These are phyloP conservation scores for Xyrichtys novacula DNA, from an alignment of 2,797 vertebrate species.

Conservation along the genomic window DNA sequence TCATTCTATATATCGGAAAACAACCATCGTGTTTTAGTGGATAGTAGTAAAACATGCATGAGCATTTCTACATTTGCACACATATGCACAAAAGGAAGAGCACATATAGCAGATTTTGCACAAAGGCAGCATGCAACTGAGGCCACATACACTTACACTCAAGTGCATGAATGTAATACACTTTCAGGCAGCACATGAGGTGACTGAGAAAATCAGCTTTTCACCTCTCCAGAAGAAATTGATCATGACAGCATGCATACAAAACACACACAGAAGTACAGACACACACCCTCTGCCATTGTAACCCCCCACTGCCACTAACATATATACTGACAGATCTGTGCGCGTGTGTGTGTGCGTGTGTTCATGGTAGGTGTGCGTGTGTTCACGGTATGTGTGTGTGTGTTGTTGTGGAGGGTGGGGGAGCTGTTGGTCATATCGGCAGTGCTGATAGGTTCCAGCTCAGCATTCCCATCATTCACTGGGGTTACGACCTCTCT, in stretches of 20 bases:
- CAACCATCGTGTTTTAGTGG: too few relatives aligned
- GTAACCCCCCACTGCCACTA: conserved; percentile 22
- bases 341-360: conserved; percentile 28
- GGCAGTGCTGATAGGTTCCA: conserved; percentile 76
- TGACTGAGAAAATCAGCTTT: conserved; percentile 46
- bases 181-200: conserved; percentile 4
- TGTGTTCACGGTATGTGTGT: conserved; percentile 18
- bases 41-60: neutral
- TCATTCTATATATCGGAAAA: too few relatives aligned
- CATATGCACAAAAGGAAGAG: conserved; percentile 22
- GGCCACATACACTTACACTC: neutral
- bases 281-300: conserved; percentile 3
- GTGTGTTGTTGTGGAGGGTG: conserved; percentile 13
- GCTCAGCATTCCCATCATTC: conserved; percentile 79
- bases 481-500: conserved; percentile 81
- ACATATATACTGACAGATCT: conserved; percentile 45
- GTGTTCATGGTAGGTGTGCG: conserved; percentile 26
- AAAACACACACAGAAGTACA: conserved; percentile 47
- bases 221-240: conserved; percentile 70
- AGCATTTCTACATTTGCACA: conserved; percentile 20
- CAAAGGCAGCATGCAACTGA: conserved; percentile 1
- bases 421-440: conserved; percentile 55
- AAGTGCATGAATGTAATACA: conserved; percentile 4
- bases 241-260: conserved; percentile 72
- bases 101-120: conserved; percentile 23